Evolutionary conservation across 2,797 vertebrate genomes (phyloP).

Genomic region (Nasua narica): DNA sequence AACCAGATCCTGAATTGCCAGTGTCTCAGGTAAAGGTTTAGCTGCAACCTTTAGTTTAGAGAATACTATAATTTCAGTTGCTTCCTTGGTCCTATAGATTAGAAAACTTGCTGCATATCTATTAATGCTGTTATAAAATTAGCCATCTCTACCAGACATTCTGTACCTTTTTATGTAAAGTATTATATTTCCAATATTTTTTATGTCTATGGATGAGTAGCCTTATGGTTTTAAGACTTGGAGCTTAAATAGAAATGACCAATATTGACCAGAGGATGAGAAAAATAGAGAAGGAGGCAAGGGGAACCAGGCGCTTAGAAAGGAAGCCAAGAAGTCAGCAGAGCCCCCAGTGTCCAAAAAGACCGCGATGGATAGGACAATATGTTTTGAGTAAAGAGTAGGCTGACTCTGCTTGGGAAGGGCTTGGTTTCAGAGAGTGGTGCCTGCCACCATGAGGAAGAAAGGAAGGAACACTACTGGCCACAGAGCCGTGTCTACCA

Average conservation of each 20-base stretch:
- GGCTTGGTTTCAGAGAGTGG: background rate
- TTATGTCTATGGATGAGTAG: background rate
- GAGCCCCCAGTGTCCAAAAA: background rate
- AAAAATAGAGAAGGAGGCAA: background rate
- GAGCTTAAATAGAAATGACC: background rate
- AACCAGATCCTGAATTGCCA: conserved; percentile 72
- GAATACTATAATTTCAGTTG: background rate
- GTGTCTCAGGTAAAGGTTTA: conserved; percentile 80
- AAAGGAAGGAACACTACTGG: background rate
- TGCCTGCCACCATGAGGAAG: background rate
- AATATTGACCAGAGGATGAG: background rate
- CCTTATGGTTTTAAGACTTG: background rate
- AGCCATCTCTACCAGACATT: background rate
- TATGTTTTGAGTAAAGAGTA: background rate
- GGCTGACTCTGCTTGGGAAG: background rate
- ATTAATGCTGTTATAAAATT: conserved; percentile 20
- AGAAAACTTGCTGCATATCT: background rate
- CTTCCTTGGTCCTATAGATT: conserved; percentile 42
- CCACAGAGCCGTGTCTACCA: background rate
- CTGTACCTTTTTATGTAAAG: background rate
- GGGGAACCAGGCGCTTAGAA: background rate
- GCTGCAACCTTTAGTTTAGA: conserved; percentile 49
- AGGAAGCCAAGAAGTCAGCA: background rate
- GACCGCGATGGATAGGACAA: background rate
- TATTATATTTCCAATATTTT: background rate